Evolutionary conservation across 1,140 invertebrate genomes (phyloP).

Genomic region (Drosophila parvula): DNA sequence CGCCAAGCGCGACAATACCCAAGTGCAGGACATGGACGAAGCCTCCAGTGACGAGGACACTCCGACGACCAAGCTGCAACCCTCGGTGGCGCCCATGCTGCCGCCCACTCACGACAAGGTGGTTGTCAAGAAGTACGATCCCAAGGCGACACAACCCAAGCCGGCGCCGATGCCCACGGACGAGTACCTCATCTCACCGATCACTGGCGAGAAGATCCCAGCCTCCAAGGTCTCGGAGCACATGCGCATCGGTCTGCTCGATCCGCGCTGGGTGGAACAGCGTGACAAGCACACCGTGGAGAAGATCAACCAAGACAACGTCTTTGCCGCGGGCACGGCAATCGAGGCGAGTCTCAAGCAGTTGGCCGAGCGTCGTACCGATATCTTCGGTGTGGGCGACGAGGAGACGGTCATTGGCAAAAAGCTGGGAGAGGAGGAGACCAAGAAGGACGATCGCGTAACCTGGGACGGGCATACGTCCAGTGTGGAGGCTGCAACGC

Average conservation of each 20-base stretch:
- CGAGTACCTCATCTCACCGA: constrained; percentile 98
- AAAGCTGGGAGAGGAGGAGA: constrained; percentile 98
- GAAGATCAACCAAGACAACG: constrained; percentile 83
- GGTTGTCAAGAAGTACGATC: constrained; percentile 98
- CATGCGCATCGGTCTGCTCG: constrained; percentile 97
- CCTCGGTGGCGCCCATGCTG: constrained; percentile 87
- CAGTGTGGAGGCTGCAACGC: constrained; percentile 95
- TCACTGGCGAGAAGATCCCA: constrained; percentile 98
- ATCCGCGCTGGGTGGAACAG: constrained; percentile 99
- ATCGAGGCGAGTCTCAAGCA: constrained; percentile 98
- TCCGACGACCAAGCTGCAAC: constrained; percentile 84
- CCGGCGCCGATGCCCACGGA: constrained; percentile 88
- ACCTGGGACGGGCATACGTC: constrained; percentile 99
- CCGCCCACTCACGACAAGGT: constrained; percentile 97
- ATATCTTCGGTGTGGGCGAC: constrained; percentile 99
- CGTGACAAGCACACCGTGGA: constrained; percentile 94
- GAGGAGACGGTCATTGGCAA: constrained; percentile 99
- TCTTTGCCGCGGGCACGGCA: constrained; percentile 93
- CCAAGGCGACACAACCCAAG: constrained; percentile 89
- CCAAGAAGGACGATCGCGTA: constrained; percentile 93
- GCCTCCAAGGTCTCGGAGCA: constrained; percentile 99
- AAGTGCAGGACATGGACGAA: constrained; percentile 96
- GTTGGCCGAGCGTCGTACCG: constrained; percentile 98
- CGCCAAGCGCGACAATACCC: constrained; percentile 82
- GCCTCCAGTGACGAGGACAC: constrained; percentile 92